Conservation (phyloP, 2,113 vertebrate species). For the Tenebrosternarchus preto region DNA sequence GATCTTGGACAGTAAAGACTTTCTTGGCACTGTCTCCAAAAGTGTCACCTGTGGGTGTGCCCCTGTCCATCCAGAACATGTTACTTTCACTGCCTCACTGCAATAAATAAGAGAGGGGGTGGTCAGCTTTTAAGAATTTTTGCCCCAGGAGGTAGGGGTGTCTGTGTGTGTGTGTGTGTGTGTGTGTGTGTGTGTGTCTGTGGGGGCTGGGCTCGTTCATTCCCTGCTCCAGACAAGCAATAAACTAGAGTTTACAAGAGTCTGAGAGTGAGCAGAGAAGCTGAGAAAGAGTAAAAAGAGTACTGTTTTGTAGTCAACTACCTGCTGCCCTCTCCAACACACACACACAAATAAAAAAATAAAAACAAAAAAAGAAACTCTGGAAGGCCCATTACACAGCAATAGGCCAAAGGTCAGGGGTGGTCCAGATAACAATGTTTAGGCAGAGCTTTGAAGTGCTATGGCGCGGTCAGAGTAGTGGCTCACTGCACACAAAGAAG, state of each 20-base stretch:
- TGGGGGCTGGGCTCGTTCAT: constrained; percentile 46
- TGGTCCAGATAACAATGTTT: constrained; percentile 68
- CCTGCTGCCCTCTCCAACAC: neutral
- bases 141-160: constrained; percentile 30
- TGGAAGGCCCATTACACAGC: constrained; percentile 6
- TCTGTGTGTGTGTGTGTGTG: constrained; percentile 11
- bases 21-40: neutral
- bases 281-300: neutral
- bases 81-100: constrained; percentile 48
- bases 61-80: neutral
- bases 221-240: constrained; percentile 44
- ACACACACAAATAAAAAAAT: neutral
- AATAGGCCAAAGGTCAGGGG: constrained; percentile 50
- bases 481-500: constrained; percentile 76
- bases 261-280: neutral
- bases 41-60: neutral
- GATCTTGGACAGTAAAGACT: neutral
- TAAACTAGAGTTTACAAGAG: constrained; percentile 33
- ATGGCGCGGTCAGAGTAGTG: constrained; percentile 67
- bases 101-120: constrained; percentile 37
- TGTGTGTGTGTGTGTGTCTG: constrained; percentile 14
- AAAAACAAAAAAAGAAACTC: neutral
- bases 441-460: constrained; percentile 80
- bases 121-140: constrained; percentile 32
- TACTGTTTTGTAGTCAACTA: neutral